These are phyloP conservation scores for Copidosoma floridanum DNA, from an alignment of 1,140 invertebrate genomes.

Conservation along the genomic window DNA sequence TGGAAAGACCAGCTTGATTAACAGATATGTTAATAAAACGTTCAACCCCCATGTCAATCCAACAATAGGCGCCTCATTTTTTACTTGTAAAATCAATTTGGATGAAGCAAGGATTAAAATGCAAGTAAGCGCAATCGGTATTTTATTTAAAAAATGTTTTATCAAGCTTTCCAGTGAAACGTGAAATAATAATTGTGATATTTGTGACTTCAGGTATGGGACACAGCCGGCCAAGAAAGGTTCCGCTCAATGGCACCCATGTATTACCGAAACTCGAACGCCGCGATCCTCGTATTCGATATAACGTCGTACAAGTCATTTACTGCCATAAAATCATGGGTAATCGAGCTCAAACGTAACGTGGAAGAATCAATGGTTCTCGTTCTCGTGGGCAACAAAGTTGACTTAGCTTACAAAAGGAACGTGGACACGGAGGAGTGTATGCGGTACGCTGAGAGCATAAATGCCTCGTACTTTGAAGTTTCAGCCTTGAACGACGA, in stretches of 20 bases:
- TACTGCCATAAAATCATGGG: constrained; percentile 74
- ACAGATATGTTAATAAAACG: constrained; percentile 75
- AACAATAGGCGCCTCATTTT: constrained; percentile 87
- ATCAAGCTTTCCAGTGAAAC: too few species aligned
- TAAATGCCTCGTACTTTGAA: constrained; percentile 82
- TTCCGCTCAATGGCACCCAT: constrained; percentile 87
- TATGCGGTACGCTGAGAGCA: constrained; percentile 72
- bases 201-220: constrained; percentile 67
- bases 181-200: constrained; percentile 30
- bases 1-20: constrained; percentile 82
- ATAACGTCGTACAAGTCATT: constrained; percentile 75
- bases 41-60: constrained; percentile 72
- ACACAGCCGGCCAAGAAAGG: constrained; percentile 78
- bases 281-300: constrained; percentile 84
- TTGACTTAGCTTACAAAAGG: constrained; percentile 67
- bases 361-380: constrained; percentile 74
- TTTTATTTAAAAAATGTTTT: too few species aligned
- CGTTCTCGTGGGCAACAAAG: constrained; percentile 83
- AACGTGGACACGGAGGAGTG: constrained; percentile 71
- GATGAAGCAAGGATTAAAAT: constrained; percentile 69
- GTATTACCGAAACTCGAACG: constrained; percentile 90
- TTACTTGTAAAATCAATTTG: constrained; percentile 76
- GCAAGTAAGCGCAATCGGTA: constrained; percentile 60
- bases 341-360: constrained; percentile 75
- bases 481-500: constrained; percentile 76